phyloP scores from a whole-genome alignment of 2,888 invertebrate genomes.

The Nemurella pictetii region DNA sequence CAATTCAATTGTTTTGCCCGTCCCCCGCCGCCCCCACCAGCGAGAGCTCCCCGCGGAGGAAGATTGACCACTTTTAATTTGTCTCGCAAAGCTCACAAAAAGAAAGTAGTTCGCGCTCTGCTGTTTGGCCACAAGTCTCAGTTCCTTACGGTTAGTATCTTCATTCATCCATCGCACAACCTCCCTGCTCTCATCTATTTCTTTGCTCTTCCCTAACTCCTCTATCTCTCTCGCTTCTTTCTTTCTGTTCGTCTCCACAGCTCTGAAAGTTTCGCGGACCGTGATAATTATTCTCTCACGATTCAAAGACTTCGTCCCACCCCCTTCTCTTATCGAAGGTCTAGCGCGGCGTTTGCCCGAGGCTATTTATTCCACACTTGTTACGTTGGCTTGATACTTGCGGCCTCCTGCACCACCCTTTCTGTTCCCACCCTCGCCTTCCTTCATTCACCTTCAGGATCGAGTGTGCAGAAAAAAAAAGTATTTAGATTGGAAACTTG shows the following conservation, averaged over 20 bases:
- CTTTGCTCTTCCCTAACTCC: not conserved
- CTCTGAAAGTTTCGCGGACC: constrained; percentile 24
- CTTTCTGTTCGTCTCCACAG: not conserved
- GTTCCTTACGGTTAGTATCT: not conserved
- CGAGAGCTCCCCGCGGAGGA: not conserved
- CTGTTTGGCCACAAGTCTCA: not conserved
- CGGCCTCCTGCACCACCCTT: not conserved
- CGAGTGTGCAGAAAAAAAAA: constrained; percentile 27
- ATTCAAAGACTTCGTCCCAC: not conserved
- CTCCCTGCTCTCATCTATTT: not conserved
- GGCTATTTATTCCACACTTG: constrained; percentile 36
- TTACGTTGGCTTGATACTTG: constrained; percentile 3
- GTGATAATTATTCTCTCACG: constrained; percentile 31
- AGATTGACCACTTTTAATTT: not conserved
- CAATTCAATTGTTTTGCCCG: not conserved
- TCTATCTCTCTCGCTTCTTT: not conserved
- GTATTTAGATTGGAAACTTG: constrained; percentile 28
- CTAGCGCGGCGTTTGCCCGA: not conserved
- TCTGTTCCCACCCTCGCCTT: not conserved
- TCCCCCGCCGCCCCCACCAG: too few relatives aligned
- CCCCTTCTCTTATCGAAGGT: not conserved
- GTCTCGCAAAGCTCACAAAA: not conserved
- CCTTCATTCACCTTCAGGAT: constrained; percentile 31
- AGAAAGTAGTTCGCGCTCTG: too few relatives aligned
- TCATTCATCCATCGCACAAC: not conserved